Evolutionary conservation across 2,797 vertebrate species (phyloP).

Genomic region (Cephalopachus bancanus): DNA sequence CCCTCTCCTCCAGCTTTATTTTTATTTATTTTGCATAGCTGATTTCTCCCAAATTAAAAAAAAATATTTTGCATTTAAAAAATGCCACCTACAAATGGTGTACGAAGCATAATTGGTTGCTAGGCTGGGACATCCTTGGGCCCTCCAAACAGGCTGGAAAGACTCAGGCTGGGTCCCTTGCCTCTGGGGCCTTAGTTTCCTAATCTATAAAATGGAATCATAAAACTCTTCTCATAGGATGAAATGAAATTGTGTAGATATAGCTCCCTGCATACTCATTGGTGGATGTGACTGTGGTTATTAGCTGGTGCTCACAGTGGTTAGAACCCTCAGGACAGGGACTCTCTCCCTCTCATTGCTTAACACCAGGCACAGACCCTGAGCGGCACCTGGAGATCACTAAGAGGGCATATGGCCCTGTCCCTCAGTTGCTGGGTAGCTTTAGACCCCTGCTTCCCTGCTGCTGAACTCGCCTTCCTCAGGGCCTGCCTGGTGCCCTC

Average conservation of each 20-base stretch:
- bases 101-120: not conserved
- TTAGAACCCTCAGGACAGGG: not conserved
- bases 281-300: no score
- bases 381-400: not conserved
- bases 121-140: no score
- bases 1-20: not conserved
- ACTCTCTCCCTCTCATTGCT: accelerated
- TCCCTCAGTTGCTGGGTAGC: not conserved
- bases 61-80: not conserved
- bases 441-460: not conserved
- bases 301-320: not conserved
- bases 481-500: not conserved
- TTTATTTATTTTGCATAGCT: not conserved
- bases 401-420: not conserved
- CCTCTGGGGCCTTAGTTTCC: not conserved
- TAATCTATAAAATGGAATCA: not conserved
- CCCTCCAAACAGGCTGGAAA: not conserved
- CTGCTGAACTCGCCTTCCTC: not conserved
- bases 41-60: not conserved
- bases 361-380: not conserved
- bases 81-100: not conserved
- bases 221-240: not conserved
- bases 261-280: not conserved
- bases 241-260: no score
- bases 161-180: not conserved